A percentile compares a stretch with the other conserved stretches of the same genome.
Conservation (phyloP, 2,113 vertebrate genomes). For the Pseudonaja textilis region DNA sequence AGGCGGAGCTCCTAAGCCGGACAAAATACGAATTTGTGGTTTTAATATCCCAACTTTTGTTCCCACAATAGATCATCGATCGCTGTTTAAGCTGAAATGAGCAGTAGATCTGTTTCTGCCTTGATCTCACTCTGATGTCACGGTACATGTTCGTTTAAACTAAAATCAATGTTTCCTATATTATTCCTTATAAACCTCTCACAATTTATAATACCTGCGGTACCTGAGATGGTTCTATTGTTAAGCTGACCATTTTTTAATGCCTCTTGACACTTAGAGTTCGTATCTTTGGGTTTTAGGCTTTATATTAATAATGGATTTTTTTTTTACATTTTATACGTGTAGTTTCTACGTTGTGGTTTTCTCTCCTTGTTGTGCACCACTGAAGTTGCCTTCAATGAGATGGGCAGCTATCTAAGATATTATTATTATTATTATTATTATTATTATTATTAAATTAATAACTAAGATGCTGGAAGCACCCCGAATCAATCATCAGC, state of each 20-base stretch:
- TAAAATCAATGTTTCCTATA: slow-evolving; percentile 6
- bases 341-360: not conserved
- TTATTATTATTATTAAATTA: too few species aligned
- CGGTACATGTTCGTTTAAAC: not conserved
- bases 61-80: not conserved
- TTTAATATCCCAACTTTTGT: not conserved
- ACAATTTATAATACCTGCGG: not conserved
- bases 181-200: not conserved
- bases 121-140: not conserved
- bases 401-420: too few species aligned
- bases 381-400: too few species aligned
- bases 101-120: not conserved
- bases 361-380: too few species aligned
- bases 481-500: too few species aligned
- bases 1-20: not conserved
- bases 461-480: too few species aligned
- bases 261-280: not conserved
- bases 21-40: not conserved
- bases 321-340: not conserved
- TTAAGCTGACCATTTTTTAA: not conserved
- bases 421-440: too few species aligned
- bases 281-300: not conserved
- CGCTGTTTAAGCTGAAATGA: not conserved
- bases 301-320: not conserved
- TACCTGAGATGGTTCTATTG: not conserved